phyloP scores from a whole-genome alignment of 2,797 vertebrate genomes.

The Smutsia temminckii region DNA sequence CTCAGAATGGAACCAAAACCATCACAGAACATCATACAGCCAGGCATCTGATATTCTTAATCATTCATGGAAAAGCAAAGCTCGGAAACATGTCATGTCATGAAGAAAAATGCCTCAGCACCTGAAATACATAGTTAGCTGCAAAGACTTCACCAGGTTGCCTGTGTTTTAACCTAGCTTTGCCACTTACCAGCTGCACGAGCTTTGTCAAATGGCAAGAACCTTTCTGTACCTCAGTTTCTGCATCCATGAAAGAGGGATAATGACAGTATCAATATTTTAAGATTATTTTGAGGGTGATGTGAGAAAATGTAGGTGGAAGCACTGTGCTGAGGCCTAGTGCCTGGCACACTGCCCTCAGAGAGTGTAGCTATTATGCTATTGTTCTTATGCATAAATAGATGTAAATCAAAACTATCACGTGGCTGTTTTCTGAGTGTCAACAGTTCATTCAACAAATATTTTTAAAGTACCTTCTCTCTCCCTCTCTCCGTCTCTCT shows the following conservation, averaged over 20 bases:
- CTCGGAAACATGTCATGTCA: background rate
- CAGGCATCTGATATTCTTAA: slow-evolving; percentile 42
- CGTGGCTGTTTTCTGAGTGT: background rate
- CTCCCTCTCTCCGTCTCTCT: no score
- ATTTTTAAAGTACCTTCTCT: background rate
- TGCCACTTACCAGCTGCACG: background rate
- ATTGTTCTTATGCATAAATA: background rate
- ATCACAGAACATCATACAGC: slow-evolving; percentile 25
- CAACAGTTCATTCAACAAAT: background rate
- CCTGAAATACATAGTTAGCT: background rate
- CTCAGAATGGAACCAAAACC: slow-evolving; percentile 31
- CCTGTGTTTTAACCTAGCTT: background rate
- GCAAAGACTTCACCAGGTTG: background rate
- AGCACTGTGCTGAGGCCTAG: background rate
- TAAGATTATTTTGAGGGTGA: background rate
- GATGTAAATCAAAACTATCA: background rate
- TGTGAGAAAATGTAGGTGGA: background rate
- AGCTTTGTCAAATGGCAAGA: background rate
- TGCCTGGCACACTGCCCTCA: background rate
- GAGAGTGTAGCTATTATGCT: background rate
- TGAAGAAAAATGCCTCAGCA: slow-evolving; percentile 46
- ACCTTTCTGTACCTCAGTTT: background rate
- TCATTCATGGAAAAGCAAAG: slow-evolving; percentile 60
- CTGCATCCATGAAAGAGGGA: background rate
- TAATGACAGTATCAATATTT: background rate